Evolutionary conservation across 2,113 vertebrate species (phyloP), one percentile per base, ranked within the genome.

Genomic region (Alosa alosa): DNA sequence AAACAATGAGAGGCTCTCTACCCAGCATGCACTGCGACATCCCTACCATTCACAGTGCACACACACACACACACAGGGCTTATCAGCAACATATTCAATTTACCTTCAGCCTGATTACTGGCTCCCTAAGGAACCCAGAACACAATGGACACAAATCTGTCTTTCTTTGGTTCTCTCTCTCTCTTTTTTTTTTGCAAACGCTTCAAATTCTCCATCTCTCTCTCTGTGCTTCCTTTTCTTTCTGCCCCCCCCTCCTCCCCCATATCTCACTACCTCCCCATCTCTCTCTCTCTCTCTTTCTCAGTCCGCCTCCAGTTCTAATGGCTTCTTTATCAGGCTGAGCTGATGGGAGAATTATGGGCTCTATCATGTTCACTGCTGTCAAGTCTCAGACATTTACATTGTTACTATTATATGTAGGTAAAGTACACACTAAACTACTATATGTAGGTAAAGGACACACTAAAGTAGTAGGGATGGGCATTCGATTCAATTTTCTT

Each of bases 31-130:
- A 72, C 52, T 49, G 39, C 39, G 20, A 44, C 44, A 44, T 82
- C 83, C 86, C 52, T 78, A 85, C 87, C 89, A 88, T 88, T 89
- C 91, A 89, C 25, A 18, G 15, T 10, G 25, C 52, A 57, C 52
- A 57, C 17, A 57, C 17, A 57, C 52, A 55, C 52, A 55, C 52
- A 55, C 52, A 1, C 15, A 55, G 52, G 52, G 52, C 89, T 94
- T 93, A 93, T 94, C 93, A 90, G 91, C 91, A 93, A 91, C 91
- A 93, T 94, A 94, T 95, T 94, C 92, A 94, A 93, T 94, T 94
- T 92, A 94, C 94, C 89, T 89, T 87, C 91, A 92, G 93, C 85
- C 92, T 93, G 94, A 95, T 94, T 93, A 95, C 93, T 92, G 91
- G 82, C 88, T 90, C 90, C 89, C 91, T 91, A 90, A 87, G 89